Percentiles rank a stretch among this genome's conserved stretches.
Evolutionary conservation across 1,140 invertebrate genomes (phyloP).

Genomic region (Gonatopus flavifemur): DNA sequence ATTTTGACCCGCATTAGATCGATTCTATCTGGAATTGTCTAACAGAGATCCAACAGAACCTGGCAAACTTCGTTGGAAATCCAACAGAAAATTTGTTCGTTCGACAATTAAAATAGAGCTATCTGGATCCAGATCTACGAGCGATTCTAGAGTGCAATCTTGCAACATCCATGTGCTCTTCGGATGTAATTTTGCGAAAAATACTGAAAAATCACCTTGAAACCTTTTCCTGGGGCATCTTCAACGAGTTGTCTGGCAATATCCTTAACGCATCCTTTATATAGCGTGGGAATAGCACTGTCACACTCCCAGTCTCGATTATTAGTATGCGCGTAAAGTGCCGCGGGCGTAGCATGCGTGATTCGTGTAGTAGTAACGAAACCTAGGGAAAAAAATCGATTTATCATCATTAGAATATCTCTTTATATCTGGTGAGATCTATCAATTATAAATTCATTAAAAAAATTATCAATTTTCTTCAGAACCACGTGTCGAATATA

Average conservation of each 20-base stretch:
- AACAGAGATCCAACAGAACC: too few relatives aligned
- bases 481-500: too few relatives aligned
- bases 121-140: too few relatives aligned
- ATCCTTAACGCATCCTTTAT: slow-evolving; percentile 58
- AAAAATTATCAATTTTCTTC: too few relatives aligned
- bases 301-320: slow-evolving; percentile 73
- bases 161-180: too few relatives aligned
- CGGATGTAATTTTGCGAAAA: too few relatives aligned
- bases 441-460: background rate
- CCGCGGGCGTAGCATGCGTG: slow-evolving; percentile 79
- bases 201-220: slow-evolving; percentile 67
- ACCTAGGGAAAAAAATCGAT: slow-evolving; percentile 35
- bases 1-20: too few relatives aligned
- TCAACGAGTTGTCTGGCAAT: slow-evolving; percentile 65
- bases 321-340: slow-evolving; percentile 70
- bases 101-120: too few relatives aligned
- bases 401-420: background rate
- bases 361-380: slow-evolving; percentile 76
- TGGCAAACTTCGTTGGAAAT: too few relatives aligned
- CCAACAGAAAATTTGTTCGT: too few relatives aligned
- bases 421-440: background rate
- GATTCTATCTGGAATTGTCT: too few relatives aligned
- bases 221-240: slow-evolving; percentile 61
- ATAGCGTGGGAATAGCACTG: slow-evolving; percentile 50
- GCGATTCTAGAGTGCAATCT: too few relatives aligned